Conservation (phyloP, 2,797 vertebrate species). For the Pelobates cultripes region DNA sequence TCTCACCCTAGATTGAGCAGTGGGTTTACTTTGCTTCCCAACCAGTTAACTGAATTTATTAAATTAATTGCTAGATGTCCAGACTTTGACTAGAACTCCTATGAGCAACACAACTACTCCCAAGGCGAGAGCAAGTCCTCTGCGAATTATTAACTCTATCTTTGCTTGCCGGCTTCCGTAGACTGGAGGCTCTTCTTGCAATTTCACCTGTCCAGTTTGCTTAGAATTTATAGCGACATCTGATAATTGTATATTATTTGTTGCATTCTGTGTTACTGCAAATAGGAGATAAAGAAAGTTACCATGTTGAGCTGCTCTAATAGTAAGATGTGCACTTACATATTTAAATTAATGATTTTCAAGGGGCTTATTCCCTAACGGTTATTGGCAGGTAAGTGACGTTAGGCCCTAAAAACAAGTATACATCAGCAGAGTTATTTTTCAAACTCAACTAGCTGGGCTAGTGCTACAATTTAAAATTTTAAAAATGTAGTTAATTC, state of each 20-base stretch:
- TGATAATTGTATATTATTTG: constrained; percentile 25
- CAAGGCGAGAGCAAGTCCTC: constrained; percentile 27
- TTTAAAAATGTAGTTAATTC: too few species aligned
- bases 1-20: too few species aligned
- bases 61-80: not conserved
- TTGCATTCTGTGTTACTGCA: constrained; percentile 10
- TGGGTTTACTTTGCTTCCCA: too few species aligned
- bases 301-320: not conserved
- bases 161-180: not conserved
- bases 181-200: not conserved
- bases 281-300: constrained; percentile 8
- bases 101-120: constrained; percentile 29
- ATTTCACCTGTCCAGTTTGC: not conserved
- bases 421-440: too few species aligned
- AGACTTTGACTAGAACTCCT: constrained; percentile 43
- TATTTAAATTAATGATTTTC: too few species aligned
- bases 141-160: constrained; percentile 10
- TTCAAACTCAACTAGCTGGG: too few species aligned
- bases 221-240: not conserved
- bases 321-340: too few species aligned
- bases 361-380: too few species aligned
- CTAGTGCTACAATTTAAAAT: too few species aligned
- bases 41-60: too few species aligned
- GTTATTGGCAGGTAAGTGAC: too few species aligned
- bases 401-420: too few species aligned